Base-by-base conservation (phyloP, 2,888 invertebrate species). In the Labia minor region DNA sequence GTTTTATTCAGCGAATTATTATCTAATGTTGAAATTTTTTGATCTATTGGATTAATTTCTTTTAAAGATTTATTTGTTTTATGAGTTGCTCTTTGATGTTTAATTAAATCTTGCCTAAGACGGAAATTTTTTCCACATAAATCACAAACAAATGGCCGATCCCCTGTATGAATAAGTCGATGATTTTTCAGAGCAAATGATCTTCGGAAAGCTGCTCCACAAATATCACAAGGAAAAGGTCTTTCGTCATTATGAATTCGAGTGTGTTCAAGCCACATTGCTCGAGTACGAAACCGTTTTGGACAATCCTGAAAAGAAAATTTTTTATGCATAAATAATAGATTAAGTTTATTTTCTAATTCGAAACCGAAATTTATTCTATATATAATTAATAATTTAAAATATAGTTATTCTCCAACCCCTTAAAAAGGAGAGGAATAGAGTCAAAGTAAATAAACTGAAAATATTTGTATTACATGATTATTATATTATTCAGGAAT, bases 161-260 rank as follows among this genome's bases (percentile, higher is more conserved):
- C 66, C 1, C 71, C 71, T 0, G 71, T 71, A 68, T 77, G 77
- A 0, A 73, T 68, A 66, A 73, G 74, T 61, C 69, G 67, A 70
- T 77, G 77, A 37, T 75, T 74, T n/a, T 73, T 62, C 66, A 73
- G 73, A 20, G 76, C 81, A 14, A 78, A 78, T 1, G 77, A 77
- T 21, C 79, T 78, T 19, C 77, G 69, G 69, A 80, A 78, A 1
- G 77, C 73, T 14, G 77, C 1, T 78, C 78, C 77, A 70, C 82
- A 82, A 14, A 80, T 77, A 0, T 72, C 64, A 69, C 82, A 82
- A 0, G 77, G 76, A 71, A 74, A 78, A 0, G 79, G 79, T 6
- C 79, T 71, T 70, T 77, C 77, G 37, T 77, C 78, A 0, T 77
- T 77, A 71, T 78, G 79, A 8, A 75, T 75, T 18, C 79, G 69